Percentiles rank a stretch among this genome's conserved stretches.
These are phyloP conservation scores for Malurus melanocephalus DNA, from an alignment of 2,113 vertebrate genomes.

Conservation along the genomic window DNA sequence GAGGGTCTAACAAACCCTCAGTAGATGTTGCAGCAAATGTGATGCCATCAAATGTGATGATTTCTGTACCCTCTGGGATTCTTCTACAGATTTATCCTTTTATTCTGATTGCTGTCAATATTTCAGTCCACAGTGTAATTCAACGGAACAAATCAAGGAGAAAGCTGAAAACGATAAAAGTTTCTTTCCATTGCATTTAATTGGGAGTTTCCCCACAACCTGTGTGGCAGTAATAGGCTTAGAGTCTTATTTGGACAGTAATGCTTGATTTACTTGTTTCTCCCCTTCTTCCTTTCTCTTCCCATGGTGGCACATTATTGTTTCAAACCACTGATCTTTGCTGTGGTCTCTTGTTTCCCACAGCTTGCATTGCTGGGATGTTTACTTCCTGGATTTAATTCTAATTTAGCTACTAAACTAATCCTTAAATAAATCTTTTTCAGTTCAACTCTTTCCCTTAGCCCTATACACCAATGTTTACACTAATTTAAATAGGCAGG, in stretches of 20 bases:
- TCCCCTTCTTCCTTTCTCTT: slow-evolving; percentile 34
- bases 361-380: slow-evolving; percentile 62
- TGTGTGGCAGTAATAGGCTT: slow-evolving; percentile 56
- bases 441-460: slow-evolving; percentile 61
- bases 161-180: not conserved
- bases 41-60: not conserved
- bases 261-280: slow-evolving; percentile 50
- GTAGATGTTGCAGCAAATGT: not conserved
- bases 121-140: not conserved
- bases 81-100: not conserved
- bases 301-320: slow-evolving; percentile 49
- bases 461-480: slow-evolving; percentile 64
- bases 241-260: slow-evolving; percentile 43
- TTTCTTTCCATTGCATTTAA: slow-evolving; percentile 7
- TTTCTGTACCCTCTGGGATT: not conserved
- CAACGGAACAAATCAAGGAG: not conserved
- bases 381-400: slow-evolving; percentile 73
- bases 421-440: slow-evolving; percentile 74
- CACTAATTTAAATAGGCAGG: slow-evolving; percentile 70
- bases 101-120: not conserved
- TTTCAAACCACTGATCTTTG: slow-evolving; percentile 55
- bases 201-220: slow-evolving; percentile 19
- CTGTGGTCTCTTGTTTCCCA: slow-evolving; percentile 66
- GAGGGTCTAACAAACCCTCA: not conserved
- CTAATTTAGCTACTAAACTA: slow-evolving; percentile 66